phyloP scores from a whole-genome alignment of 92 coral and sea anemone genomes.

The Porites lobata region DNA sequence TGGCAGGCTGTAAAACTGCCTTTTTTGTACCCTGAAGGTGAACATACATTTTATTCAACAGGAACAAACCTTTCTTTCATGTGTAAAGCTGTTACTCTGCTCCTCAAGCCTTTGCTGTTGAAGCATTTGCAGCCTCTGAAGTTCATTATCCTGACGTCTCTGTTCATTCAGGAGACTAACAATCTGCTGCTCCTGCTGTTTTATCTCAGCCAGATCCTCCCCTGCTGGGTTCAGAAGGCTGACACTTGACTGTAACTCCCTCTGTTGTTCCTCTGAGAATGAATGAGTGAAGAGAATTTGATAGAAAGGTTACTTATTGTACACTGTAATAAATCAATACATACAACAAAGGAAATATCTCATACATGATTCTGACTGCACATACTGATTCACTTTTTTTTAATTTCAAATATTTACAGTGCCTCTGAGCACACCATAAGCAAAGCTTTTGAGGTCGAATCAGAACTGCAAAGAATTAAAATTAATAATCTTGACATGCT shows the following conservation, averaged over 20 bases:
- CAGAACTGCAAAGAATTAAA: no score
- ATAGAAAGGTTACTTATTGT: no score
- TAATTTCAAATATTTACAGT: no score
- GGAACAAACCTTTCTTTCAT: conserved; percentile 78
- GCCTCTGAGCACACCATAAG: no score
- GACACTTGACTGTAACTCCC: conserved; percentile 76
- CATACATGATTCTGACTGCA: no score
- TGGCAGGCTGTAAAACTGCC: no score
- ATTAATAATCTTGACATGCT: no score
- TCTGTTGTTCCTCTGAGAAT: conserved; percentile 79
- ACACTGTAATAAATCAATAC: no score
- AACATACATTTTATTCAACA: not conserved
- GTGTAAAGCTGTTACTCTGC: conserved; percentile 74
- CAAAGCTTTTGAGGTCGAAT: no score
- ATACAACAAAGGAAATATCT: no score
- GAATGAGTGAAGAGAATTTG: not conserved
- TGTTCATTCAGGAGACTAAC: conserved; percentile 83
- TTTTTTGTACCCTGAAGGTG: no score
- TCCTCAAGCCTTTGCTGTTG: conserved; percentile 84
- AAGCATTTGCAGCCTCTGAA: conserved; percentile 66
- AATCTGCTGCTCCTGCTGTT: conserved; percentile 80
- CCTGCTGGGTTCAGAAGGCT: conserved; percentile 76
- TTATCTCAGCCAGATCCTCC: conserved; percentile 82
- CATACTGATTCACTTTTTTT: no score
- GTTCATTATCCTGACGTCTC: conserved; percentile 72